These are phyloP conservation scores for Catagonus wagneri DNA, from an alignment of 2,113 vertebrate species.

Conservation along the genomic window DNA sequence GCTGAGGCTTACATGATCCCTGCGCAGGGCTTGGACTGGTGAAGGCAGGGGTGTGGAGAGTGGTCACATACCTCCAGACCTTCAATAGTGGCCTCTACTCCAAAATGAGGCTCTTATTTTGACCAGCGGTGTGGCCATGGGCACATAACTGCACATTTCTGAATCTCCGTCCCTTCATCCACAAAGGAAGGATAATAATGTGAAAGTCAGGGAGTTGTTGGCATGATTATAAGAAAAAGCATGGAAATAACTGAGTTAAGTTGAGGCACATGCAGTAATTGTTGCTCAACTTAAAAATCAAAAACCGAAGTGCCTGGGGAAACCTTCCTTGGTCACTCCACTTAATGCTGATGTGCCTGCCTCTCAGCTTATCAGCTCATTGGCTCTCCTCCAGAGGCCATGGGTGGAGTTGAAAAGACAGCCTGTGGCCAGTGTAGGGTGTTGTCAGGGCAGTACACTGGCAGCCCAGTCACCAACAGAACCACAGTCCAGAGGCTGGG, in stretches of 20 bases:
- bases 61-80: neutral
- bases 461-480: neutral
- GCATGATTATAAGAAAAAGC: neutral
- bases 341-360: neutral
- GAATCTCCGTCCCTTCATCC: neutral
- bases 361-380: neutral
- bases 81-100: rapidly evolving
- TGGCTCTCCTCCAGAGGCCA: neutral
- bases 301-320: neutral
- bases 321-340: neutral
- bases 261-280: rapidly evolving
- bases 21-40: neutral
- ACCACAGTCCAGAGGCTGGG: neutral
- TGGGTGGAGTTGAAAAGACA: neutral
- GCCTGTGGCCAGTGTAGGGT: neutral
- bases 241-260: neutral
- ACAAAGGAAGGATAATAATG: neutral
- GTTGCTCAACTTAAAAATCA: neutral
- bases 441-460: neutral
- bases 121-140: neutral
- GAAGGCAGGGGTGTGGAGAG: neutral
- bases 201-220: neutral
- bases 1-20: rapidly evolving
- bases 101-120: neutral
- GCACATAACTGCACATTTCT: neutral